A percentile compares a stretch with the other conserved stretches of the same genome.
phyloP scores from a whole-genome alignment of 2,888 invertebrate species.

The Himalopsyche anomala region DNA sequence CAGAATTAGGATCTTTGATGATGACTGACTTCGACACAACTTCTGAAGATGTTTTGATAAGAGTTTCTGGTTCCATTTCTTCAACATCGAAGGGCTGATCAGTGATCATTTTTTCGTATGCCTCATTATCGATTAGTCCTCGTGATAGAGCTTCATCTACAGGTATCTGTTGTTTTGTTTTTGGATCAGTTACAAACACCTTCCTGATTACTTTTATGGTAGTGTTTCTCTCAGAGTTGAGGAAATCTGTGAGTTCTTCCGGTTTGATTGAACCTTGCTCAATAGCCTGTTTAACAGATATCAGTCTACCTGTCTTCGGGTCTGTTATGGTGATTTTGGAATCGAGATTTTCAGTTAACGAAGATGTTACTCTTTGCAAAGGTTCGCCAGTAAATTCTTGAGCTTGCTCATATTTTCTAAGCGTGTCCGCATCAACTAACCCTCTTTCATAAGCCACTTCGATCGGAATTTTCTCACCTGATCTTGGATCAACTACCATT shows the following conservation, averaged over 20 bases:
- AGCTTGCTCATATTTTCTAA: slow-evolving; percentile 76
- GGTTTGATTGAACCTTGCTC: slow-evolving; percentile 69
- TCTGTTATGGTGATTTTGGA: slow-evolving; percentile 68
- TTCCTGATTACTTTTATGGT: slow-evolving; percentile 61
- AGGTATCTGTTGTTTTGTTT: slow-evolving; percentile 75
- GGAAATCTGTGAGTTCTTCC: slow-evolving; percentile 68
- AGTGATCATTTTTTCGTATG: slow-evolving; percentile 64
- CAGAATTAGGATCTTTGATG: slow-evolving; percentile 71
- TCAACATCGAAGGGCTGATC: slow-evolving; percentile 64
- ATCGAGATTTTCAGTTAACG: slow-evolving; percentile 79
- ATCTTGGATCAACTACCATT: slow-evolving; percentile 86
- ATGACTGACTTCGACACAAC: slow-evolving; percentile 65
- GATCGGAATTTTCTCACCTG: slow-evolving; percentile 87
- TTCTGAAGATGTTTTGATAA: slow-evolving; percentile 66
- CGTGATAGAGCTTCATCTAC: slow-evolving; percentile 76
- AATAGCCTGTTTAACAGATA: slow-evolving; percentile 74
- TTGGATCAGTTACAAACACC: slow-evolving; percentile 70
- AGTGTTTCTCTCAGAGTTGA: slow-evolving; percentile 60
- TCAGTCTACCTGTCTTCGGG: slow-evolving; percentile 71
- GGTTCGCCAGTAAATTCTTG: slow-evolving; percentile 63
- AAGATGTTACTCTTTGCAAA: slow-evolving; percentile 58
- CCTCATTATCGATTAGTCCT: slow-evolving; percentile 64
- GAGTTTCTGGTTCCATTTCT: slow-evolving; percentile 60
- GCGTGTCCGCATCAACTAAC: slow-evolving; percentile 79
- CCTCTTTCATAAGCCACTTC: slow-evolving; percentile 89